These are phyloP conservation scores for Portevinia maculata DNA, from an alignment of 2,888 invertebrate genomes.

Conservation along the genomic window DNA sequence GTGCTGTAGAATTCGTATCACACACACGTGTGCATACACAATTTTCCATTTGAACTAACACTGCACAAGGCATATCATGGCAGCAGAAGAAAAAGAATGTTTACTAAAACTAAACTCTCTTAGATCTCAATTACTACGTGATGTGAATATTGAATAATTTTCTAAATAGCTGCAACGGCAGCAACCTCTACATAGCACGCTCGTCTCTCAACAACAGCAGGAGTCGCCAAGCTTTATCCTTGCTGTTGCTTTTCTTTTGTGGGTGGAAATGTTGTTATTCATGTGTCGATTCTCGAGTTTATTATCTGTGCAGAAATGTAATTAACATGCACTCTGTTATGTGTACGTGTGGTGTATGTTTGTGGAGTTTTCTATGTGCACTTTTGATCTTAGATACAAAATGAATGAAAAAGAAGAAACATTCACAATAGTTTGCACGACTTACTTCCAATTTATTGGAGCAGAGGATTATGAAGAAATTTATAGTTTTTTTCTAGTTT, in stretches of 20 bases:
- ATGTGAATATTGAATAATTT: slow-evolving; percentile 61
- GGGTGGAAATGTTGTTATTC: slow-evolving; percentile 51
- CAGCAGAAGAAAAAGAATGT: slow-evolving; percentile 29
- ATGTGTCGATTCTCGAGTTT: slow-evolving; percentile 69
- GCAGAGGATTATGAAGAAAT: slow-evolving; percentile 22
- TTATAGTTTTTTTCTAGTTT: slow-evolving; percentile 26
- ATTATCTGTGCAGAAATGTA: slow-evolving; percentile 65
- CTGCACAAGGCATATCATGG: slow-evolving; percentile 3
- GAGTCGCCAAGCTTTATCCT: slow-evolving; percentile 1
- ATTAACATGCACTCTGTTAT: slow-evolving; percentile 58
- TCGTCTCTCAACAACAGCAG: slow-evolving; percentile 24
- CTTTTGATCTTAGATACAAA: slow-evolving; percentile 41
- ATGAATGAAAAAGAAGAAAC: slow-evolving; percentile 2
- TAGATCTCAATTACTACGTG: slow-evolving; percentile 72
- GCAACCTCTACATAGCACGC: neutral
- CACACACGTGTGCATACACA: slow-evolving; percentile 36
- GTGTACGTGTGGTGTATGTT: slow-evolving; percentile 35
- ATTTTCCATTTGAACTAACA: slow-evolving; percentile 58
- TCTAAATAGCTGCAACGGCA: slow-evolving; percentile 20
- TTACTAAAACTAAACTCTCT: slow-evolving; percentile 64
- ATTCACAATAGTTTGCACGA: slow-evolving; percentile 52
- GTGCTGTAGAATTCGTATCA: slow-evolving; percentile 30
- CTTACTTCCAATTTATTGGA: slow-evolving; percentile 49
- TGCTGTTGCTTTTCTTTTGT: slow-evolving; percentile 25
- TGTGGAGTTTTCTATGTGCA: slow-evolving; percentile 34